These are phyloP conservation scores for Tragelaphus strepsiceros DNA, from an alignment of 2,113 vertebrate genomes.

Conservation along the genomic window DNA sequence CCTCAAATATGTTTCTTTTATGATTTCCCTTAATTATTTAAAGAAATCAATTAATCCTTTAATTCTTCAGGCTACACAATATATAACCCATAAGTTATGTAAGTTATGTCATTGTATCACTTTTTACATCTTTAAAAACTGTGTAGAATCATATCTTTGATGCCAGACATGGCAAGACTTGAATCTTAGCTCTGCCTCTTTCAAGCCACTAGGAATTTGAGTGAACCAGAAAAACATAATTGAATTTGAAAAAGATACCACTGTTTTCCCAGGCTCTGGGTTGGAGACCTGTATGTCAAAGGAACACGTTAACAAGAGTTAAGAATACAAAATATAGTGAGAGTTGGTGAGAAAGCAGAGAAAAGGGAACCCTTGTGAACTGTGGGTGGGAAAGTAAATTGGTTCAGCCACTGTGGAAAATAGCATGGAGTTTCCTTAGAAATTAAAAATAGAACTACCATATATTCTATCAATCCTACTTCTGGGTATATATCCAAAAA, in stretches of 20 bases:
- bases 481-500: not conserved
- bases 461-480: not conserved
- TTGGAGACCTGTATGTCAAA: not conserved
- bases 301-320: not conserved
- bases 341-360: not conserved
- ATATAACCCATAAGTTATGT: rapidly evolving
- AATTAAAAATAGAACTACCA: not conserved
- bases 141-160: not conserved
- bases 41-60: not conserved
- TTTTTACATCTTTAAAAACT: too few relatives aligned
- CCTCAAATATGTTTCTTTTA: not conserved
- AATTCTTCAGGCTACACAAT: too few relatives aligned
- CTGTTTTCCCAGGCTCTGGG: not conserved
- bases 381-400: not conserved
- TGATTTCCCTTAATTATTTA: not conserved
- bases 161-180: not conserved
- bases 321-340: not conserved
- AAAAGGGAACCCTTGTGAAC: not conserved
- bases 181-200: not conserved
- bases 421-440: not conserved
- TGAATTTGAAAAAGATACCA: not conserved
- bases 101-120: rapidly evolving
- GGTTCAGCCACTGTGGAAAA: not conserved
- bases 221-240: not conserved
- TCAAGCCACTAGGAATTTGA: not conserved